Conservation (phyloP, 2,113 vertebrate species). For the Talpa occidentalis region DNA sequence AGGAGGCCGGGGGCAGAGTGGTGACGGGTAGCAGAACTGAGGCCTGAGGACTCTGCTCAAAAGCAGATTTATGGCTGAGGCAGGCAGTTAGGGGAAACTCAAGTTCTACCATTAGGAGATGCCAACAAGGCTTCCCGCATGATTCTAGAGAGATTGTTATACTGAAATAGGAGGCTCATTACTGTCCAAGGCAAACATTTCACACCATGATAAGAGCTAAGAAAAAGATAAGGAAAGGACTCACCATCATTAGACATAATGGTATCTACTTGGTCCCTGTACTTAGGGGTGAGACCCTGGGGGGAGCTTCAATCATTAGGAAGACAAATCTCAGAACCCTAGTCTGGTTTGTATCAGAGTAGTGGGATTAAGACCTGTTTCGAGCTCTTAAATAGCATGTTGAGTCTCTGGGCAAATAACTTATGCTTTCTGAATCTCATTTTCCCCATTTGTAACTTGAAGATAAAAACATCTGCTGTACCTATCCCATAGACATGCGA, state of each 20-base stretch:
- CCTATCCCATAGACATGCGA: not conserved
- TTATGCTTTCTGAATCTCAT: not conserved
- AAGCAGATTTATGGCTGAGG: not conserved
- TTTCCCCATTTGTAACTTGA: not conserved
- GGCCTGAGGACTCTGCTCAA: not conserved
- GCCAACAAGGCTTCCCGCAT: not conserved
- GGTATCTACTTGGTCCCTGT: not conserved
- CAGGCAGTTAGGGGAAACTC: not conserved
- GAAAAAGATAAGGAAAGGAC: not conserved
- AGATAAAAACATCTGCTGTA: slow-evolving; percentile 23
- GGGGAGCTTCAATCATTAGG: not conserved
- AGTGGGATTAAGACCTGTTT: not conserved
- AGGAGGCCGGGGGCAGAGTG: not conserved
- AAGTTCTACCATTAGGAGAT: not conserved
- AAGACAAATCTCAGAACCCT: not conserved
- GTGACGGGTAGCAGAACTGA: not conserved
- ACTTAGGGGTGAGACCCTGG: not conserved
- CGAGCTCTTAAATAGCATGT: not conserved
- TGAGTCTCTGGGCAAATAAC: not conserved
- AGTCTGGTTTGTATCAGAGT: slow-evolving; percentile 16
- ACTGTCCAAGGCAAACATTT: not conserved
- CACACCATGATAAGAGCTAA: not conserved
- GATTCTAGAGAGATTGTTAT: not conserved
- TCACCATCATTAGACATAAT: not conserved
- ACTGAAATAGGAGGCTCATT: not conserved